Evolutionary conservation across 2,113 vertebrate genomes (phyloP).

Genomic region (Crotalus helleri): DNA sequence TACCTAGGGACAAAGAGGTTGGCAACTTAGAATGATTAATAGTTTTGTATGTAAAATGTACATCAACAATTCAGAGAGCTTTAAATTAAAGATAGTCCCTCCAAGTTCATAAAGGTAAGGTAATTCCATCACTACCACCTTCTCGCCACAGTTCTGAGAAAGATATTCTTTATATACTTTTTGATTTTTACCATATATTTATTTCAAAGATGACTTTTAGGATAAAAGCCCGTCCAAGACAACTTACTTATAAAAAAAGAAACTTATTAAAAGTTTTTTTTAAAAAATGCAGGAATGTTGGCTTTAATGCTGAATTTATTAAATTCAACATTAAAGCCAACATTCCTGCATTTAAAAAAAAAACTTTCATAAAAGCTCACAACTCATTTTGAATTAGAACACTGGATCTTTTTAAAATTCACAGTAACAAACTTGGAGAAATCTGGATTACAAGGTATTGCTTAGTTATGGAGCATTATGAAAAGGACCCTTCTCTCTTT

Average conservation of each 20-base stretch:
- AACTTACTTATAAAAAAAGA: background rate
- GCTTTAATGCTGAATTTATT: background rate
- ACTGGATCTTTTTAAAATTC: background rate
- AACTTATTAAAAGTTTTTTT: background rate
- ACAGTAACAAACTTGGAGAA: background rate
- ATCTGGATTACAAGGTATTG: background rate
- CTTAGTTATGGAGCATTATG: background rate
- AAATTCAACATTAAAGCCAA: background rate
- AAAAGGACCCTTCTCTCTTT: background rate
- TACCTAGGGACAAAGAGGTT: constrained; percentile 57
- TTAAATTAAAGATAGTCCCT: background rate
- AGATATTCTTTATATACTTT: background rate
- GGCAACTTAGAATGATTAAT: constrained; percentile 57
- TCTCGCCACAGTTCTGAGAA: background rate
- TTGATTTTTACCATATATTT: background rate
- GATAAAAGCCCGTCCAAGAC: background rate
- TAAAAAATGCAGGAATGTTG: no score
- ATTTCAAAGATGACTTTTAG: background rate
- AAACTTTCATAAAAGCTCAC: background rate
- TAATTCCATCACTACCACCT: background rate
- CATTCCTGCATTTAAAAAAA: background rate
- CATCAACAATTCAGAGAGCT: constrained; percentile 37
- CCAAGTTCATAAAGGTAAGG: constrained; percentile 2
- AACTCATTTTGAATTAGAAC: background rate
- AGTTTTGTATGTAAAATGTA: constrained; percentile 37